Base-by-base conservation (phyloP, 1,140 invertebrate genomes). In the Drosophila bocki region DNA sequence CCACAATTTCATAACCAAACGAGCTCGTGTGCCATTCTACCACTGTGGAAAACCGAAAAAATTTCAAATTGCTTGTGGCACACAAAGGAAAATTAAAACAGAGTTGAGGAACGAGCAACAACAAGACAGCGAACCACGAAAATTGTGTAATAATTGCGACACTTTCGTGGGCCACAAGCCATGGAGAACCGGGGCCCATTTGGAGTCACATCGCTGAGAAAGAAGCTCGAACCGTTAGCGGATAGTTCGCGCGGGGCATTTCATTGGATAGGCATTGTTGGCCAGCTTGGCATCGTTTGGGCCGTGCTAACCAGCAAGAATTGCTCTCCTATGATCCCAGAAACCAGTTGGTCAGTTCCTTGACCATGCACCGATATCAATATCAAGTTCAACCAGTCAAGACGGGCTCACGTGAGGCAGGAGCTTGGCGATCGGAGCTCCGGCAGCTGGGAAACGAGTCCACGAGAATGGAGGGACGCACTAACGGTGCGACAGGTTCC, bases 71-170 rank as follows among this genome's bases (percentile, higher is more conserved):
- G 70, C 80, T 69, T 39, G 64, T 51, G 82, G 64, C 82, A 58
- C 42, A 77, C 56, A 48, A 80, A 54, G 47, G 60, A 77, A 71
- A 77, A 71, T 56, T 45, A 61, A 76, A 75, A 35, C 33, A 32
- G 56, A 65, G 42, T 33, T 56, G 53, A 56, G 53, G 53, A 56
- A 56, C 53, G 35, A 54, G 26, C 42, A 42, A 69, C 56, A 35
- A 69, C 56, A 22, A 60, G 56, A 80, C 42, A 42, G 45, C 45
- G 42, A 78, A 58, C 69, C 54, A 76, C 63, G 41, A 78, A 84
- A 81, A 81, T 87, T 88, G 77, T 90, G 84, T 78, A 87, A 87
- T 90, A 90, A 90, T 87, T 87, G 85, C 85, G 81, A 87, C 80
- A 87, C 50, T 87, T 87, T 75, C 54, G 62, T 35, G 53, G 72